Percentiles rank a stretch among this genome's conserved stretches.
These are phyloP conservation scores for Tragulus kanchil DNA, from an alignment of 2,113 vertebrate species.

Conservation along the genomic window DNA sequence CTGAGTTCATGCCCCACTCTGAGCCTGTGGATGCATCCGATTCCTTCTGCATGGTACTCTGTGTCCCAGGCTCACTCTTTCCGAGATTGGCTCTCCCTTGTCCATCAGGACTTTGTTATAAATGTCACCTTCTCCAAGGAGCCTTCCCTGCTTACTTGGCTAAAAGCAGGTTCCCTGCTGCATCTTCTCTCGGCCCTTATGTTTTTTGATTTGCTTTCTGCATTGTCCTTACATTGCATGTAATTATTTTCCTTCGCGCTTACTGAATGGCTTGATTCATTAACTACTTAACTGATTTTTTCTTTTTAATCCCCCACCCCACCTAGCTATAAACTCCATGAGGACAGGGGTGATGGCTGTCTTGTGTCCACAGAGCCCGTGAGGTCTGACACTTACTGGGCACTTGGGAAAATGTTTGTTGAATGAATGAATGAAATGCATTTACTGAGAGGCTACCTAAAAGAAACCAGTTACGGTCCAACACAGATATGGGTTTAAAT, in stretches of 20 bases:
- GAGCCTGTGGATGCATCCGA: neutral
- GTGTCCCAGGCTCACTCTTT: neutral
- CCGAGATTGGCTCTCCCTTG: neutral
- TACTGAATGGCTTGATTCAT: neutral
- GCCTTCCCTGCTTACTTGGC: neutral
- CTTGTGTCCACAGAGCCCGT: neutral
- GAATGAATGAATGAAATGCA: neutral
- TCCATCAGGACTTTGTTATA: neutral
- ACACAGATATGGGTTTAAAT: neutral
- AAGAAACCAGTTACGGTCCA: neutral
- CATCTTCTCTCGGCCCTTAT: neutral
- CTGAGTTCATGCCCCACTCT: neutral
- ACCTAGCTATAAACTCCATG: neutral
- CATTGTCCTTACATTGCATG: neutral
- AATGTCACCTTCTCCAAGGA: neutral
- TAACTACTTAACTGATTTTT: neutral
- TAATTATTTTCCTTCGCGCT: slow-evolving; percentile 21
- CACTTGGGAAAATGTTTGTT: neutral
- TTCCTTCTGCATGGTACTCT: neutral
- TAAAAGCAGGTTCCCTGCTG: neutral
- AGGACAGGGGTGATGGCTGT: neutral
- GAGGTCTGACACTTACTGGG: neutral
- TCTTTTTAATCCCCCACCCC: neutral
- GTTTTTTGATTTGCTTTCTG: neutral
- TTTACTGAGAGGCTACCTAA: neutral